Conservation (phyloP, 2,888 invertebrate genomes). For the Coecobrya sp. region DNA sequence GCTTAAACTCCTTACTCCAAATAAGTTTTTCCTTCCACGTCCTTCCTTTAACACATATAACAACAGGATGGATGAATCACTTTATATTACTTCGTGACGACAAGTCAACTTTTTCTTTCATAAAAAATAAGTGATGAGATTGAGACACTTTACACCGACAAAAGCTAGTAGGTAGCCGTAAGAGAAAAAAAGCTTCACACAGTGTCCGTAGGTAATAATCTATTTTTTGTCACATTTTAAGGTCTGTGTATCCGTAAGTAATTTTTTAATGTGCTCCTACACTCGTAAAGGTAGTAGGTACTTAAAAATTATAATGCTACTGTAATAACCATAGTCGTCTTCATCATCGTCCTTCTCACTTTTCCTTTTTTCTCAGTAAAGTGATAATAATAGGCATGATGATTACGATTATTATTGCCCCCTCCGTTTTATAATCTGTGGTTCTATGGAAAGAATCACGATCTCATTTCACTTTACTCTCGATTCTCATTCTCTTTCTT, state of each 20-base stretch:
- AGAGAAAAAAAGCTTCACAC: conserved; percentile 54
- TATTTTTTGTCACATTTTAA: conserved; percentile 52
- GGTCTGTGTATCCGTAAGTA: conserved; percentile 9
- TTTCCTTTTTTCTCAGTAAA: conserved; percentile 55
- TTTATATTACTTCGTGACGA: conserved; percentile 61
- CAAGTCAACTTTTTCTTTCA: conserved; percentile 48
- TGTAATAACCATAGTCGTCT: conserved; percentile 24
- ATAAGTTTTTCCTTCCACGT: background rate
- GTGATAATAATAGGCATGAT: conserved; percentile 66
- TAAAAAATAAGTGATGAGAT: background rate
- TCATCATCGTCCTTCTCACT: conserved; percentile 31
- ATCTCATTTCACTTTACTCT: conserved; percentile 69
- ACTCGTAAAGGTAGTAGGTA: conserved; percentile 15
- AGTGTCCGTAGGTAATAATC: conserved; percentile 27
- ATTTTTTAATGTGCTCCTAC: conserved; percentile 42
- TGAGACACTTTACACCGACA: conserved; percentile 38
- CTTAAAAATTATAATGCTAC: conserved; percentile 53
- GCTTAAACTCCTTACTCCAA: background rate
- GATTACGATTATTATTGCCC: conserved; percentile 64
- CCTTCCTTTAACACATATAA: background rate
- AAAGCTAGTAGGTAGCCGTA: conserved; percentile 32
- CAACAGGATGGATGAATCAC: conserved; percentile 52
- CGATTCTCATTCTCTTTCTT: background rate
- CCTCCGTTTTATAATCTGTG: conserved; percentile 63
- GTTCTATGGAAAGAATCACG: conserved; percentile 74